phyloP scores from a whole-genome alignment of 2,113 vertebrate genomes.

The Toxotes chatareus region DNA sequence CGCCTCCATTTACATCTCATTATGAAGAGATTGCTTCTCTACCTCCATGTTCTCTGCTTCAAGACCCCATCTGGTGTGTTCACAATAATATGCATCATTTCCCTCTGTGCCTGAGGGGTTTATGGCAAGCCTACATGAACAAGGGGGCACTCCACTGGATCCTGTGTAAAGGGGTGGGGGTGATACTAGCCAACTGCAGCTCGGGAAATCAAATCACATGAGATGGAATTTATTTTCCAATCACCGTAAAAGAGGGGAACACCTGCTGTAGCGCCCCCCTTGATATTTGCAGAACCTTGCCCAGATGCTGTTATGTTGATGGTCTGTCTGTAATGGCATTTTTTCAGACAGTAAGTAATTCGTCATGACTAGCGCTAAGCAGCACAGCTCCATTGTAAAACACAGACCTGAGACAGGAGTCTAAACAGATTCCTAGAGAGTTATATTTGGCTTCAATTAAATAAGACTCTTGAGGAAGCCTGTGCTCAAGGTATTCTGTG shows the following conservation, averaged over 20 bases:
- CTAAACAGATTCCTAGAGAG: neutral
- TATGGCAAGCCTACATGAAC: slow-evolving; percentile 36
- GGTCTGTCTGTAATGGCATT: slow-evolving; percentile 37
- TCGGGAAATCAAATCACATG: slow-evolving; percentile 60
- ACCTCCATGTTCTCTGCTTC: slow-evolving; percentile 50
- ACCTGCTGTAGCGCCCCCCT: slow-evolving; percentile 61
- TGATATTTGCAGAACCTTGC: slow-evolving; percentile 48
- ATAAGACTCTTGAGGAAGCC: neutral
- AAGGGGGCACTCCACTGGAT: slow-evolving; percentile 60
- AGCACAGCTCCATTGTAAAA: neutral
- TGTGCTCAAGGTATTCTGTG: neutral
- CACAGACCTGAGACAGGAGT: neutral
- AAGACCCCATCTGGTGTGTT: slow-evolving; percentile 80
- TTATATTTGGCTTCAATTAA: neutral
- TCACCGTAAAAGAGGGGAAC: slow-evolving; percentile 56
- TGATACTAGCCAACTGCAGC: slow-evolving; percentile 43
- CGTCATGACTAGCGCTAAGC: slow-evolving; percentile 3
- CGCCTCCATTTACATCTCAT: slow-evolving; percentile 77
- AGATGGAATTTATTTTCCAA: slow-evolving; percentile 75
- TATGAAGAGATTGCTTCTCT: slow-evolving; percentile 44
- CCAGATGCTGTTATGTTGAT: slow-evolving; percentile 46
- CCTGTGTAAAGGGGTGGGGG: slow-evolving; percentile 38
- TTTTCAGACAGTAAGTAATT: slow-evolving; percentile 8
- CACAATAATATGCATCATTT: slow-evolving; percentile 81
- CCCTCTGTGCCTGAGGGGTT: slow-evolving; percentile 56